phyloP scores from a whole-genome alignment of 2,797 vertebrate genomes.

The Sphaeramia orbicularis region DNA sequence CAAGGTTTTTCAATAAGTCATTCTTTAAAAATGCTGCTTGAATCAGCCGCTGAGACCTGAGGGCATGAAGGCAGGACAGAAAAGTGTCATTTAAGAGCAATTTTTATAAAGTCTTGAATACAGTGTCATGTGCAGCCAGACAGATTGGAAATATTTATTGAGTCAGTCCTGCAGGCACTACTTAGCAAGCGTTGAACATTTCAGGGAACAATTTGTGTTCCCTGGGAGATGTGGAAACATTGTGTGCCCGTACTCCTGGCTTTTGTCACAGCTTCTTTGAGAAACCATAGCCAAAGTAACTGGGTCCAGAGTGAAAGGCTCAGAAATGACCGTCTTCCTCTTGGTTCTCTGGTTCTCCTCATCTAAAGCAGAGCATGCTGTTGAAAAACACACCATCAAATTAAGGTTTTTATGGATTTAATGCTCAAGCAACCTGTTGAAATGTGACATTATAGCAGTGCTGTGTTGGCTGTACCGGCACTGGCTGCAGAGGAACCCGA shows the following conservation, averaged over 20 bases:
- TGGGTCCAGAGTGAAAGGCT: constrained; percentile 73
- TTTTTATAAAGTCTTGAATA: constrained; percentile 18
- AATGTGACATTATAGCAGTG: constrained; percentile 5
- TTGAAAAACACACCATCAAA: constrained; percentile 6
- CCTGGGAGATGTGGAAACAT: constrained; percentile 30
- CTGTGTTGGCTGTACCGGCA: constrained; percentile 46
- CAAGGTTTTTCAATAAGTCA: constrained; percentile 82
- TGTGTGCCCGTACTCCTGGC: constrained; percentile 76
- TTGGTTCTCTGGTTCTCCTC: constrained; percentile 67
- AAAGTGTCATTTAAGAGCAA: constrained; percentile 16
- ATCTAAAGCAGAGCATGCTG: constrained; percentile 61
- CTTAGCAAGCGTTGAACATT: constrained; percentile 22
- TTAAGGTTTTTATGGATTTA: background rate
- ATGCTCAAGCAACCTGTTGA: constrained; percentile 5
- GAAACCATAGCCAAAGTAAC: constrained; percentile 66
- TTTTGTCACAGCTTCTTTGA: constrained; percentile 81
- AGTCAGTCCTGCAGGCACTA: constrained; percentile 13
- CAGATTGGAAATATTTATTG: constrained; percentile 16
- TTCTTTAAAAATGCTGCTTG: constrained; percentile 78
- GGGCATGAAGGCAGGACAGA: constrained; percentile 16
- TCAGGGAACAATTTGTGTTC: background rate
- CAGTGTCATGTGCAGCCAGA: background rate
- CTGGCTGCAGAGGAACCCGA: constrained; percentile 66
- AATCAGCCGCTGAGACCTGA: constrained; percentile 81
- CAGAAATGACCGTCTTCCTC: constrained; percentile 81